phyloP scores from a whole-genome alignment of 2,113 vertebrate genomes.

The Amphiprion ocellaris region DNA sequence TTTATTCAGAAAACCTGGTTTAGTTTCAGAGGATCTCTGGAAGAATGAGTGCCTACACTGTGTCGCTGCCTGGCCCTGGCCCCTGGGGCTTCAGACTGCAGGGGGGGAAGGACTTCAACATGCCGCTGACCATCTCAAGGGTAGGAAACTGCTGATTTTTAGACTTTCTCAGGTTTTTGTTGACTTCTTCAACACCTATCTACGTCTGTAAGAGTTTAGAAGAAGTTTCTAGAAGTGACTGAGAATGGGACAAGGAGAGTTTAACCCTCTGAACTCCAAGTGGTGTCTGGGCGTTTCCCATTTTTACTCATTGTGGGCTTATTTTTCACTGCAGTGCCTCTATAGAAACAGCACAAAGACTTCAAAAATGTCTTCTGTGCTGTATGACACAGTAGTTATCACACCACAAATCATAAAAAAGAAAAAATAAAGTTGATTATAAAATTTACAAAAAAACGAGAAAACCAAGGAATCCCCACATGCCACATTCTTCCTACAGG shows the following conservation, averaged over 20 bases:
- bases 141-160: slow-evolving; percentile 49
- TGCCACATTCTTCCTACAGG: too few species aligned
- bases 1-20: slow-evolving; percentile 1
- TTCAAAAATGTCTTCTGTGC: too few species aligned
- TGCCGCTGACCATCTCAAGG: slow-evolving; percentile 80
- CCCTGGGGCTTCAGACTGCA: slow-evolving; percentile 99
- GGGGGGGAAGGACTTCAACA: slow-evolving; percentile 97
- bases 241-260: not conserved
- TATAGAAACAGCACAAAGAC: too few species aligned
- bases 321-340: too few species aligned
- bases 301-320: too few species aligned
- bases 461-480: too few species aligned
- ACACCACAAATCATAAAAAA: too few species aligned
- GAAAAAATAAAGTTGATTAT: too few species aligned
- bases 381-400: too few species aligned
- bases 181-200: not conserved
- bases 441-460: too few species aligned
- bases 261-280: too few species aligned
- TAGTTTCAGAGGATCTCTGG: slow-evolving; percentile 27
- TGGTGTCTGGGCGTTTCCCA: too few species aligned
- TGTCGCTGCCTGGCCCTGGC: slow-evolving; percentile 92
- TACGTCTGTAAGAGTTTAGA: not conserved
- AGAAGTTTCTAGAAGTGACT: not conserved
- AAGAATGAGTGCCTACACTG: slow-evolving; percentile 93
- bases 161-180: not conserved